Percentiles rank a stretch among this genome's conserved stretches.
These are phyloP conservation scores for Drosophila dives DNA, from an alignment of 2,888 invertebrate genomes.

Conservation along the genomic window DNA sequence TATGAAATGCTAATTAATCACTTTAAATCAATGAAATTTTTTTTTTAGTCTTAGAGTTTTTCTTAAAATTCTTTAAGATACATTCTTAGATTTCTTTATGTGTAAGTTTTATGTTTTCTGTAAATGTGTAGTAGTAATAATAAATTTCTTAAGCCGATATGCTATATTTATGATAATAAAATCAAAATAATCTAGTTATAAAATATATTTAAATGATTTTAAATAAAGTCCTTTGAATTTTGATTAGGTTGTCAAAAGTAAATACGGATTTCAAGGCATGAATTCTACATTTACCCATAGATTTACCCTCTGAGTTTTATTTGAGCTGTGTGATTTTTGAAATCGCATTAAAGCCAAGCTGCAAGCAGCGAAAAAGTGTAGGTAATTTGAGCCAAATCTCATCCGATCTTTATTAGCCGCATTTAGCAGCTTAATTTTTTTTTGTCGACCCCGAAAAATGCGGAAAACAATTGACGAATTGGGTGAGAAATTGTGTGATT, in stretches of 20 bases:
- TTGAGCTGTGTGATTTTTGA: slow-evolving; percentile 2
- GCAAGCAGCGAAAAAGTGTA: slow-evolving; percentile 25
- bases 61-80: background rate
- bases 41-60: background rate
- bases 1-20: background rate
- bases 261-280: background rate
- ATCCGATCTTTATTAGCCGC: slow-evolving; percentile 56
- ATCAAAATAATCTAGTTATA: background rate
- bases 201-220: background rate
- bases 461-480: slow-evolving; percentile 49
- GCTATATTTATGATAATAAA: background rate
- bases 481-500: slow-evolving; percentile 73
- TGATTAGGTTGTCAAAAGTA: background rate
- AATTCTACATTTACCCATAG: background rate
- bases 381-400: slow-evolving; percentile 25
- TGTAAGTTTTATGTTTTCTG: background rate
- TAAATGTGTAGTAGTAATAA: background rate
- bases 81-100: background rate
- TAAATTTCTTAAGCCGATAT: fast-evolving
- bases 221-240: background rate
- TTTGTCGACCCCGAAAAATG: slow-evolving; percentile 47
- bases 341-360: slow-evolving; percentile 71
- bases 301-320: background rate
- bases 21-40: background rate
- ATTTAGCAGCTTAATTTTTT: slow-evolving; percentile 54